Conservation (phyloP, 1,140 invertebrate species). For the Leptopilina clavipes region DNA sequence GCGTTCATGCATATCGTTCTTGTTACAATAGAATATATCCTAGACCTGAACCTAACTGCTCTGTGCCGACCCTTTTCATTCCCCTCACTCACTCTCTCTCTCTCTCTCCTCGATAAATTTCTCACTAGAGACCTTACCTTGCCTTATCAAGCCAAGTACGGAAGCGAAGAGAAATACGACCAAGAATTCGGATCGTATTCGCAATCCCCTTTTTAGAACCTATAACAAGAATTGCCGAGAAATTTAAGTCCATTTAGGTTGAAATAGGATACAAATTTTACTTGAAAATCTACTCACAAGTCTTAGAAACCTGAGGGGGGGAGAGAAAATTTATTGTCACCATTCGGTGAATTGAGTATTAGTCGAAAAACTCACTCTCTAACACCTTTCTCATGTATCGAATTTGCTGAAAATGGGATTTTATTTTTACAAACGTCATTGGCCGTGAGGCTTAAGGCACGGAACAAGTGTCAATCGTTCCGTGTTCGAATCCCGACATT, state of each 20-base stretch:
- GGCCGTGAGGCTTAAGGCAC: too few species aligned
- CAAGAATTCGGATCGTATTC: slow-evolving; percentile 15
- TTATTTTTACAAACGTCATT: too few species aligned
- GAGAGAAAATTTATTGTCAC: slow-evolving; percentile 4
- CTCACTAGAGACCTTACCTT: neutral
- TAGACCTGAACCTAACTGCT: slow-evolving; percentile 20
- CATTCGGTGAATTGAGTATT: neutral
- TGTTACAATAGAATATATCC: slow-evolving; percentile 13
- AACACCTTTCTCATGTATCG: too few species aligned
- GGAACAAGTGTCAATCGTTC: too few species aligned
- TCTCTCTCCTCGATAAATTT: slow-evolving; percentile 1
- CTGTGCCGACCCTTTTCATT: slow-evolving; percentile 5
- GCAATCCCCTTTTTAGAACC: slow-evolving; percentile 21
- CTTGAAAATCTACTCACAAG: neutral
- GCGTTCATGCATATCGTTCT: neutral
- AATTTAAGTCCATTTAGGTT: neutral
- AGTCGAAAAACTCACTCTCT: neutral
- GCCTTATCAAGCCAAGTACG: slow-evolving; percentile 3
- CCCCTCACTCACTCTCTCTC: too few species aligned
- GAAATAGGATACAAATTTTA: slow-evolving; percentile 17
- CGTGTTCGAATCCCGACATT: too few species aligned
- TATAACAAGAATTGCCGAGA: slow-evolving; percentile 4
- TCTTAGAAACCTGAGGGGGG: neutral
- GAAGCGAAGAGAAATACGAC: slow-evolving; percentile 14
- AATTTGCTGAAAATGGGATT: too few species aligned